Base-by-base conservation (phyloP, 23 tunicate species). In the Trididemnum clinides region DNA sequence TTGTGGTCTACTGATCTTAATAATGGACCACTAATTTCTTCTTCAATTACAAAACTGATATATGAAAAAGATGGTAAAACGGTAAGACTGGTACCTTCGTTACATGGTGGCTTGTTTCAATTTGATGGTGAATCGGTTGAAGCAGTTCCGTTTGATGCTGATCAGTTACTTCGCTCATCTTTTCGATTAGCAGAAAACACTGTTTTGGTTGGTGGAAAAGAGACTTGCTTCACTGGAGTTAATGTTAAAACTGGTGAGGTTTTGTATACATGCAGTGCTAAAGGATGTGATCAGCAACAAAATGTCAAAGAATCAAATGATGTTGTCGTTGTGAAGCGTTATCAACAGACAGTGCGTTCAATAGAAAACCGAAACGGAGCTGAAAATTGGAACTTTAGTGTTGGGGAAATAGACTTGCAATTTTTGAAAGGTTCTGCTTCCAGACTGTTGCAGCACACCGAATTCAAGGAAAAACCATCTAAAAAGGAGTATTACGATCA, bases 371-470 rank as follows among this genome's bases (percentile, higher is more conserved):
- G 98, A 58, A 85, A 86, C 64, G 98, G 98, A 35, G 58, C 38
- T 64, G 98, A 88, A 66, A 89, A 88, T 34, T 94, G 98, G 98
- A 94, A 94, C 71, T 94, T 89, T 71, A 94, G 88, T 51, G 98
- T 94, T 5, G 90, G 98, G 23, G 94, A 94, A 75, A 39, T 94
- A 15, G 75, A 94, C 21, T 38, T 94, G 19, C 83, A 94, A 19
- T 74, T 85, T 85, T 89, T 89, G 1, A 39, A 81, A 75, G 98
- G 98, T 20, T 79, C 57, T 57, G 57, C n/a, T 71, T 38, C 59
- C 31, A 76, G 59, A 49, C 33, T 85, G 38, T 57, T 84, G 18
- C 70, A 84, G 50, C 50, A 82, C 26, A 76, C 78, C 22, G 74
- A 59, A 1, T 69, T 34, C 33, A 58, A 31, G 37, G 63, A 38